Base-by-base conservation (phyloP, 37 sponge, comb jelly and placozoan species). In the Beroe ovata region DNA sequence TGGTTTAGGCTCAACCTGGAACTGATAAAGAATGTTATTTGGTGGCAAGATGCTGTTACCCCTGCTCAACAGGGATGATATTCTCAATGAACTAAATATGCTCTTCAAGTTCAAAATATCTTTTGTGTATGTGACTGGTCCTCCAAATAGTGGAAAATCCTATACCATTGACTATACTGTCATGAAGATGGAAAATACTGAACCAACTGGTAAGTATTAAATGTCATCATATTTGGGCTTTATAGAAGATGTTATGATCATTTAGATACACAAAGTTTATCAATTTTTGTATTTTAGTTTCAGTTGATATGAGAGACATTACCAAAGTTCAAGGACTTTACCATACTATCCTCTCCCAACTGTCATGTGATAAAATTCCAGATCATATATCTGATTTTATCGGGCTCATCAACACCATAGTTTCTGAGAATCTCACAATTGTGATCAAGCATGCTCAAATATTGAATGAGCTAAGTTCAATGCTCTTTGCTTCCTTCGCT, bases 281-380 rank as follows among this genome's bases (percentile, higher is more conserved):
- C 4, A 28, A 62, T 62, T 62, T 19, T 58, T 58, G 11, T 19
- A 25, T 66, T 66, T 66, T 37, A 66, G 69, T 66, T 25, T 26
- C 33, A 23, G 84, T 77, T 11, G 84, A 77, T 35, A 77, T 77
- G 84, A 39, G 84, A 25, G 84, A 42, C 22, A 19, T 77, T 40
- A 30, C 41, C 16, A 77, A 77, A 77, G 25, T 42, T 25, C 42
- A 39, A 28, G 84, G 84, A n/a, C 41, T 77, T 23, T 77, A 21
- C 47, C 47, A 77, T 29, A 23, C 54, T 8, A 54, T 77, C 47
- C 84, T 77, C 47, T 40, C 84, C 28, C 21, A 77, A 23, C 21
- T 77, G 25, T 18, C 23, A n/a, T 36, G 54, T 3, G 21, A 39
- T 23, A 42, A 25, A 4, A 66, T 66, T 34, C 69, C 84, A 39